Conservation (phyloP, 2,888 invertebrate genomes). For the Watsonalla cultraria region DNA sequence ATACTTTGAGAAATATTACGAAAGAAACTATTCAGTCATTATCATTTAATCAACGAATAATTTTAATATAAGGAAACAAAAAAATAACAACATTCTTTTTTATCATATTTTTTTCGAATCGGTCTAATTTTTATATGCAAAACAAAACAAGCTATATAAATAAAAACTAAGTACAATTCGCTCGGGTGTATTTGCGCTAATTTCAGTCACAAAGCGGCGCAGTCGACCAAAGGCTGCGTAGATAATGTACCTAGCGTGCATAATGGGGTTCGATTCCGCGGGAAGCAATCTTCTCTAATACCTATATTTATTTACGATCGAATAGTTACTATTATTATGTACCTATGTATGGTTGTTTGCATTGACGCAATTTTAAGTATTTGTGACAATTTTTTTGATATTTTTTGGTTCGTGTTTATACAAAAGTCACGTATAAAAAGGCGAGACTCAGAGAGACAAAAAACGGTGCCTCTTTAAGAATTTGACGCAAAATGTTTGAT, state of each 20-base stretch:
- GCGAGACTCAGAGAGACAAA: no score
- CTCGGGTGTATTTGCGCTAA: slow-evolving; percentile 43
- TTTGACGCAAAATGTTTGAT: no score
- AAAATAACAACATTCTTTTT: no score
- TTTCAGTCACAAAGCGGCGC: slow-evolving; percentile 29
- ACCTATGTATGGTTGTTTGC: slow-evolving; percentile 6
- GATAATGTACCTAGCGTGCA: slow-evolving; percentile 44
- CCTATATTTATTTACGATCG: slow-evolving; percentile 36
- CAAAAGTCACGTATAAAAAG: no score
- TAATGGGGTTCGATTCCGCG: slow-evolving; percentile 61
- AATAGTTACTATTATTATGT: slow-evolving; percentile 25
- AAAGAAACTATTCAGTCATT: no score
- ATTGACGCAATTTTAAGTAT: slow-evolving; percentile 6
- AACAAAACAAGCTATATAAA: no score
- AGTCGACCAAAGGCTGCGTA: slow-evolving; percentile 38
- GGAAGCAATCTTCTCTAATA: slow-evolving; percentile 49
- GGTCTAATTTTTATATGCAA: slow-evolving; percentile 18
- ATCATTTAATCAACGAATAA: no score
- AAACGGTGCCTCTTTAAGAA: no score
- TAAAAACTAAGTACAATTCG: slow-evolving; percentile 29
- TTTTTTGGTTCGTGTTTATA: no score
- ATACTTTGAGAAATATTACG: no score
- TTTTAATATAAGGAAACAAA: no score
- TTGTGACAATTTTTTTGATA: not conserved
- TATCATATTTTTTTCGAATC: no score